These are phyloP conservation scores for Heteronetta atricapilla DNA, from an alignment of 2,113 vertebrate genomes.

Conservation along the genomic window DNA sequence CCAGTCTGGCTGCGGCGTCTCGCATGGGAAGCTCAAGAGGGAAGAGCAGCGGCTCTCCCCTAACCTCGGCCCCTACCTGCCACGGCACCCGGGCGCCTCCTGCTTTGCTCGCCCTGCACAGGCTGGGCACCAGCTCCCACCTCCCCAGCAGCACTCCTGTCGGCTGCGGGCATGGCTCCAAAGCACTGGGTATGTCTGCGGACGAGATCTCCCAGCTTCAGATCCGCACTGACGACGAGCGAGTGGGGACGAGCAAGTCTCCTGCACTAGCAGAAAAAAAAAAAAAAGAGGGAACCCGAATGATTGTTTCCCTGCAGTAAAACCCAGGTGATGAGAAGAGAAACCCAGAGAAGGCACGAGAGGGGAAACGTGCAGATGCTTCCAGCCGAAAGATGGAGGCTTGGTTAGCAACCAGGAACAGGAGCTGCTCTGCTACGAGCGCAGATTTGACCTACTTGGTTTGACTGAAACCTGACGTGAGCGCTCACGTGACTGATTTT, in stretches of 20 bases:
- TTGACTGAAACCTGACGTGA: conserved; percentile 22
- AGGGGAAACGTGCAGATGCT: background rate
- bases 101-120: too few species aligned
- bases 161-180: too few species aligned
- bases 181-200: background rate
- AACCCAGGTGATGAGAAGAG: background rate
- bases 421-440: background rate
- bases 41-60: too few species aligned
- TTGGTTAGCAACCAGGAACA: background rate
- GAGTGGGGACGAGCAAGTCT: background rate
- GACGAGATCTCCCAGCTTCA: background rate
- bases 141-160: too few species aligned
- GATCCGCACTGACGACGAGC: background rate
- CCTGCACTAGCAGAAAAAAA: background rate
- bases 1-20: too few species aligned
- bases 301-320: background rate
- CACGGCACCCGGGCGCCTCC: too few species aligned
- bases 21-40: too few species aligned
- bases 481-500: conserved; percentile 47
- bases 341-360: background rate
- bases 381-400: background rate
- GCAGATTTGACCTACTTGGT: conserved; percentile 56
- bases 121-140: too few species aligned
- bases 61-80: too few species aligned
- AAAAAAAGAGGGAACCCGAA: background rate